Conservation (phyloP, 2,797 vertebrate species). For the Pangasius krempfi region DNA sequence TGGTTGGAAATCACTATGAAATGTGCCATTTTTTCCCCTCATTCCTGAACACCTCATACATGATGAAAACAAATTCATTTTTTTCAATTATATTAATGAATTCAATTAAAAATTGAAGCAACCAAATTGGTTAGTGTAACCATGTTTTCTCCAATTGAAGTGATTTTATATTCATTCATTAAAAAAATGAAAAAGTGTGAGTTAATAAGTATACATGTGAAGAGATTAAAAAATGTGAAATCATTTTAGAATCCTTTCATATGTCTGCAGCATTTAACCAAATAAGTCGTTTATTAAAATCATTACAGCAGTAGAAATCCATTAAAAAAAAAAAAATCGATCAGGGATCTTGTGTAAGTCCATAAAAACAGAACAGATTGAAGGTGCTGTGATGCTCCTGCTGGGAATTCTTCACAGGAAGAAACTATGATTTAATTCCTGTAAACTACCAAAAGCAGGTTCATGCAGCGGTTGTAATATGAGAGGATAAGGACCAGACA, state of each 20-base stretch:
- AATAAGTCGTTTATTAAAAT: not conserved
- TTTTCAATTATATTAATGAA: too few species aligned
- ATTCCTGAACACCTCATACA: not conserved
- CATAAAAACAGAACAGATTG: not conserved
- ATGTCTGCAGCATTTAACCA: not conserved
- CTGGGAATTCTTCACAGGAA: not conserved
- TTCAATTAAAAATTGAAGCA: too few species aligned
- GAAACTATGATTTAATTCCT: not conserved
- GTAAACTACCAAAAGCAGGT: not conserved
- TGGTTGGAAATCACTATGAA: not conserved
- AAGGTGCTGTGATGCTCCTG: not conserved
- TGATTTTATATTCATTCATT: constrained; percentile 5
- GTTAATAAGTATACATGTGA: not conserved
- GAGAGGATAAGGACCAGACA: not conserved
- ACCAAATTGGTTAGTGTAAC: not conserved
- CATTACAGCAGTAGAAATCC: not conserved
- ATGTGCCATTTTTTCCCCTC: too few species aligned
- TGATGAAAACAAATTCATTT: not conserved
- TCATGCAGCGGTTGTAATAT: not conserved
- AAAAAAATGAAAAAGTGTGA: not conserved
- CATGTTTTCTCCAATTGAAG: not conserved
- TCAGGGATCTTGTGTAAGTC: not conserved
- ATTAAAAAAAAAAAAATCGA: not conserved
- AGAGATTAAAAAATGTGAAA: not conserved
- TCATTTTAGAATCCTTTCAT: not conserved